A percentile compares a stretch with the other conserved stretches of the same genome.
These are phyloP conservation scores for Melanerpes formicivorus DNA, from an alignment of 2,113 vertebrate genomes.

Conservation along the genomic window DNA sequence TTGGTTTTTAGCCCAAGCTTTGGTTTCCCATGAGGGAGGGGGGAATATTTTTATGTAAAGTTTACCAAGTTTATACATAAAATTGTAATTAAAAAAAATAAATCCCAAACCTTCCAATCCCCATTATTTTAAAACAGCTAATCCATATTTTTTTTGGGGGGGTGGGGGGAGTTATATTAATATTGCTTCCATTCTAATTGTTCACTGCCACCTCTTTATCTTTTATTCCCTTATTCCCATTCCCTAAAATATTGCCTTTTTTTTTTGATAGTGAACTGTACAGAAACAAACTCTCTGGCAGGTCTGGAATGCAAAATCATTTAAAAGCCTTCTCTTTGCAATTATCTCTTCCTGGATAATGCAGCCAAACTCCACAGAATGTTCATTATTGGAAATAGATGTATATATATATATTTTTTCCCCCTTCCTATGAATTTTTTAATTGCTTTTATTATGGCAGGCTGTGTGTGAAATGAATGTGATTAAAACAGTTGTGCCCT, in stretches of 20 bases:
- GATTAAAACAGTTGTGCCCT: constrained; percentile 69
- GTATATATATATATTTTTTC: neutral
- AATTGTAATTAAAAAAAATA: neutral
- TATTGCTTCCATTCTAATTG: neutral
- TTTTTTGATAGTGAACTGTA: neutral
- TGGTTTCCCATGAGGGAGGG: neutral
- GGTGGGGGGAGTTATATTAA: neutral
- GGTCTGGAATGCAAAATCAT: constrained; percentile 8
- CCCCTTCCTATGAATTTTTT: neutral
- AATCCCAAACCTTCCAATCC: neutral
- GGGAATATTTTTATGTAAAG: neutral
- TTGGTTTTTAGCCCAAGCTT: constrained; percentile 7
- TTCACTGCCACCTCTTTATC: neutral
- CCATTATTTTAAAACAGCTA: neutral
- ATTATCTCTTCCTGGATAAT: neutral
- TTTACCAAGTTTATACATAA: neutral
- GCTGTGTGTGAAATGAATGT: neutral
- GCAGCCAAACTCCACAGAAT: neutral
- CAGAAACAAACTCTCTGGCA: neutral
- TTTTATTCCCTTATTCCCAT: neutral
- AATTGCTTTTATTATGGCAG: neutral
- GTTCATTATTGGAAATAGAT: constrained; percentile 1
- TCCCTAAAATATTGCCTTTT: neutral
- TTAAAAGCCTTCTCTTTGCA: neutral
- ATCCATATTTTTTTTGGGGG: neutral